Evolutionary conservation across 2,888 invertebrate genomes (phyloP), one percentile per base, ranked within the genome.

Genomic region (Aspidiotus rigidus): DNA sequence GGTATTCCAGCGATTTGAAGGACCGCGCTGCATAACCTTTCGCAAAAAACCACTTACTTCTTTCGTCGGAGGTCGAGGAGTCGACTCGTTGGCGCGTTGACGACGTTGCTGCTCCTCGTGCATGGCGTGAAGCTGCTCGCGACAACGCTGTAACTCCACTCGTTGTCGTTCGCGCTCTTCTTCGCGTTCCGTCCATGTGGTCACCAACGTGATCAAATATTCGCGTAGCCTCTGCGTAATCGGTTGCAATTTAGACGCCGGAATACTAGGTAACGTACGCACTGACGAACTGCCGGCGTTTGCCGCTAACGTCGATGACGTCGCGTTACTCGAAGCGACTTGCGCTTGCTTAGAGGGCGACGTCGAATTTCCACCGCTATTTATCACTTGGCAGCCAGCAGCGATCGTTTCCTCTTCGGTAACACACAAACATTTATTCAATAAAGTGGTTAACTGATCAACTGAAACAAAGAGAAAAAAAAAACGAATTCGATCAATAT

Each of bases 101-200:
- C 11, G 28, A 13, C 71, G 71, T 49, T 75, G 74, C 10, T 75
- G 75, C 61, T 74, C 73, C 72, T 78, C 78, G 71, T 77, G 77
- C 70, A 77, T 74, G 9, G 84, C 84, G 76, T 87, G 86, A 72
- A 87, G 79, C 75, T 86, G 85, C 77, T 90, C 89, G 74, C 87
- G 82, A 72, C 85, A 83, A 76, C 84, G 83, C 75, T 86, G 84
- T 75, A 89, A 79, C 77, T 90, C 89, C 74, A 84, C 84, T 54
- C 89, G 82, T 75, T 89, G 79, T 74, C 84, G 82, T 75, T 87
- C 87, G 70, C 87, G 81, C 77, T 90, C 90, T 75, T 87, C 87
- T 77, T 89, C 89, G 74, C 86, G 82, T 75, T 86, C 85, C 78
- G 85, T 86, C 71, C 89, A 83, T 75, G 87, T 83, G 78, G 85